Evolutionary conservation across 2,888 invertebrate genomes (phyloP).

Genomic region (Metallyticus violacea): DNA sequence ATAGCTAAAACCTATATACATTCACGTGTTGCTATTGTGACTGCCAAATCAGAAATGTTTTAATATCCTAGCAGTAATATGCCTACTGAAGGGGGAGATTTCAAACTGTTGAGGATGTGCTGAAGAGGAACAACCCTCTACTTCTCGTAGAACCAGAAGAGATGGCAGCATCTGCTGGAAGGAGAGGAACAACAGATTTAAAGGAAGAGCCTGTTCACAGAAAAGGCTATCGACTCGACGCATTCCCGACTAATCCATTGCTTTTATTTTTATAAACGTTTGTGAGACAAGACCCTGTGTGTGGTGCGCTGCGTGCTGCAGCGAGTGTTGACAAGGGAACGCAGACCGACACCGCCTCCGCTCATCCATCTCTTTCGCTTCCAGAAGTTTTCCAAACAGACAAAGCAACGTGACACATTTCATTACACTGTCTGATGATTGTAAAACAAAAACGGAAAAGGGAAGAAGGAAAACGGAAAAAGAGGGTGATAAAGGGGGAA

Average conservation of each 20-base stretch:
- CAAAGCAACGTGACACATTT: slow-evolving; percentile 16
- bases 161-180: too few species aligned
- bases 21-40: too few species aligned
- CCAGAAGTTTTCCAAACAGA: background rate
- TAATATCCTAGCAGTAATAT: too few species aligned
- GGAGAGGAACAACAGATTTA: background rate
- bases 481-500: background rate
- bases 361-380: slow-evolving; percentile 19
- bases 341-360: background rate
- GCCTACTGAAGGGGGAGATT: too few species aligned
- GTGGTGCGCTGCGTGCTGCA: background rate
- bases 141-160: too few species aligned
- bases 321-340: background rate
- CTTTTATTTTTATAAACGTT: background rate
- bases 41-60: too few species aligned
- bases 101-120: too few species aligned
- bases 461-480: background rate
- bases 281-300: background rate
- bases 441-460: slow-evolving; percentile 4
- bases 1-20: too few species aligned
- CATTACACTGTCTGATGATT: slow-evolving; percentile 12
- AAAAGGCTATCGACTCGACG: too few species aligned
- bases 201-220: too few species aligned
- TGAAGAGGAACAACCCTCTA: background rate
- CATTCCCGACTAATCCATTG: background rate